Evolutionary conservation across 2,113 vertebrate genomes (phyloP), one percentile per base, ranked within the genome.

Genomic region (Zingel zingel): DNA sequence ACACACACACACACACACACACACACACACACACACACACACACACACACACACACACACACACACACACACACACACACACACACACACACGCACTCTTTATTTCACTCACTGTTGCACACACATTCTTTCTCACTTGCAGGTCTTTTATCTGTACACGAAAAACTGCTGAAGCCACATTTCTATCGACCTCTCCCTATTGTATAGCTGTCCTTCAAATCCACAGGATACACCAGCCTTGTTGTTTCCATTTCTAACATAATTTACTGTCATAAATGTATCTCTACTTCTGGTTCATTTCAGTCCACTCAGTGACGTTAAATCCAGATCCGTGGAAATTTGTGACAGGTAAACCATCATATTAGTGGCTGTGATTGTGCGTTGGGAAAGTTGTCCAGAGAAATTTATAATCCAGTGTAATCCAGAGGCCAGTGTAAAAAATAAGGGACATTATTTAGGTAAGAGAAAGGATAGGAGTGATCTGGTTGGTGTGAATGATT

Each of bases 171-270:
- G 19, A 27, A 14, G 79, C n/a, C 59, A 16, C 21, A 70, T 63
- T 53, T 39, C 36, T 30, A 30, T 72, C 50, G 39, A n/a, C 45
- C 51, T 23, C 18, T 74, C n/a, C 9, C 30, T 7, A 1, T 9
- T 16, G 11, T 19, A 45, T 6, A 54, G 51, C 3, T 75, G 47
- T 33, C 47, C 64, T 69, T 74, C 73, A 70, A 27, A 77, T 33
- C 14, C 33, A 73, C 11, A 54, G 53, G 19, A 47, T 64, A 33
- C 62, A 67, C 5, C n/a, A n/a, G 9, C 56, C 27, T 23, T 67
- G 18, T 54, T 33, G 30, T 59, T 58, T 72, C 16, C 45, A 14
- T 19, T 45, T 75, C 43, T 13, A 43, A 68, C 51, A 59, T 59
- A n/a, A 7, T 25, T 51, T 70, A 9, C 64, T 30, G 23, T 33